These are phyloP conservation scores for Actinernus sp. DNA, from an alignment of 92 coral and sea anemone species.

Conservation along the genomic window DNA sequence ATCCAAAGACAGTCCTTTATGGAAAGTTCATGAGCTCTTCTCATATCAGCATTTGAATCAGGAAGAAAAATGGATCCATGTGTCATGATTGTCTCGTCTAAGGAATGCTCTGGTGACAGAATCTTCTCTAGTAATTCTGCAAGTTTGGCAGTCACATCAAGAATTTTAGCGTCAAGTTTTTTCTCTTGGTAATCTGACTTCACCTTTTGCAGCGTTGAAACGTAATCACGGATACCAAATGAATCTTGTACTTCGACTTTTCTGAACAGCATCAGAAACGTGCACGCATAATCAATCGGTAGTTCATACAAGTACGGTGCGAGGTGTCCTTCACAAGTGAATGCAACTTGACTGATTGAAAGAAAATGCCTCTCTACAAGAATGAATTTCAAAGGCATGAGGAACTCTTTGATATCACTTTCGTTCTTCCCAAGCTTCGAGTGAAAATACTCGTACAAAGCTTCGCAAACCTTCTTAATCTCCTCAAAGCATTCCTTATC, in stretches of 20 bases:
- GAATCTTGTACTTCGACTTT: slow-evolving; percentile 47
- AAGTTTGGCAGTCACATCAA: neutral
- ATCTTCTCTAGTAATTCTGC: neutral
- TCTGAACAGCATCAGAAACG: slow-evolving; percentile 31
- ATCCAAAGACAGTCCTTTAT: slow-evolving; percentile 80
- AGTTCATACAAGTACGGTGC: slow-evolving; percentile 64
- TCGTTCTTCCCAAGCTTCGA: neutral
- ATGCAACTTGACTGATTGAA: slow-evolving; percentile 47
- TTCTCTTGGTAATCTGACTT: neutral
- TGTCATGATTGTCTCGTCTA: no score
- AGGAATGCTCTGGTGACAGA: neutral
- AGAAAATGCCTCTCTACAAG: slow-evolving; percentile 43
- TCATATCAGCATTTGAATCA: slow-evolving; percentile 48
- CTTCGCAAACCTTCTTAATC: slow-evolving; percentile 24
- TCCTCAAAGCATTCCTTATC: slow-evolving; percentile 17
- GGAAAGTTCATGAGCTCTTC: slow-evolving; percentile 38
- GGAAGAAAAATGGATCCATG: slow-evolving; percentile 43
- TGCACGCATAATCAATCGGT: slow-evolving; percentile 4
- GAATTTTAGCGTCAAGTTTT: slow-evolving; percentile 1
- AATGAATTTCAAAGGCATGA: slow-evolving; percentile 19
- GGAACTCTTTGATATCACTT: neutral
- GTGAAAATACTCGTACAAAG: slow-evolving; percentile 50
- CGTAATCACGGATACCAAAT: slow-evolving; percentile 52
- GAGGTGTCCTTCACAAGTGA: slow-evolving; percentile 22
- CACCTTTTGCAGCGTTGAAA: slow-evolving; percentile 28